Base-by-base conservation (phyloP, 2,888 invertebrate genomes). In the Odontothrips loti region DNA sequence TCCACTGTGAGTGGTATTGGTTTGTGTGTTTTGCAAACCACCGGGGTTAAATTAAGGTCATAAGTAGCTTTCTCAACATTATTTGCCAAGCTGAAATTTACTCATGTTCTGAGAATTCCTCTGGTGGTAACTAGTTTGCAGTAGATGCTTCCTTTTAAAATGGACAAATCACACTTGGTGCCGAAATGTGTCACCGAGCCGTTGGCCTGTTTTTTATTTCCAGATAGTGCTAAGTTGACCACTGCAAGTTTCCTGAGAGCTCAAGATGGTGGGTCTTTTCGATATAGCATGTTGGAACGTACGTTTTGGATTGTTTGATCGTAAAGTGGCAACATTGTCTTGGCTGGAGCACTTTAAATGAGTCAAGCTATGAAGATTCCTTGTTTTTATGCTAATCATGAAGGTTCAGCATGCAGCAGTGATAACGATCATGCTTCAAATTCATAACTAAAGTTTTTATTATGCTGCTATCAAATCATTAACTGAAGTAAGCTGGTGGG, bases 261-360 rank as follows among this genome's bases (percentile, higher is more conserved):
- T 75, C 68, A 75, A 75, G 68, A 75, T 75, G 68, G 68, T 75
- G 68, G 68, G 68, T 75, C 68, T 23, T 75, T 23, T 75, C 27
- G 68, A 75, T 23, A 75, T 75, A 75, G 68, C 68, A 75, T 75
- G 68, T 75, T 75, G 68, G 68, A 75, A 75, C 68, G 68, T 75
- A 75, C 27, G 68, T 75, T 75, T 75, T 75, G 68, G 68, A 75
- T 75, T 75, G 68, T 75, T 75, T 75, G 68, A 75, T 75, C 68
- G 68, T 75, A 75, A 75, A 75, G 68, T 75, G 68, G 68, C 68
- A 27, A 75, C 27, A 75, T 27, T 75, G 68, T 75, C 68, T 75
- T 75, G 68, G 68, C 68, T 75, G 68, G 68, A 75, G 68, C 68
- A 23, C 68, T 75, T 75, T 23, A 75, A 75, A 75, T 75, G 68